A percentile compares a stretch with the other conserved stretches of the same genome.
These are phyloP conservation scores for Diadophis punctatus DNA, from an alignment of 2,113 vertebrate species.

Conservation along the genomic window DNA sequence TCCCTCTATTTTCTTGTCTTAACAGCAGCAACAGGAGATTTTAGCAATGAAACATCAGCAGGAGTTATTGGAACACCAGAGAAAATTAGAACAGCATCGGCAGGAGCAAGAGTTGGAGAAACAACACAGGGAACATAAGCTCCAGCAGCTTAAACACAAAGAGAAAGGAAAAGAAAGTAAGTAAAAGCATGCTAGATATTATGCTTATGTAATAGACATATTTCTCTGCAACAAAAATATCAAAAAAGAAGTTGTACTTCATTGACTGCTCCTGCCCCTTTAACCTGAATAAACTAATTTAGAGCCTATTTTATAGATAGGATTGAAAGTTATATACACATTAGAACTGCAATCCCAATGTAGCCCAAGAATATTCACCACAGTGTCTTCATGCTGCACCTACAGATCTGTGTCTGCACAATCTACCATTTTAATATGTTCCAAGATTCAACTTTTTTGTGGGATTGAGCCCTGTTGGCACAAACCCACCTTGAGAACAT, in stretches of 20 bases:
- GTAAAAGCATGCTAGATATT: constrained; percentile 41
- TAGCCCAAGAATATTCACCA: neutral
- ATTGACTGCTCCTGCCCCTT: neutral
- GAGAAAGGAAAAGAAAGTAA: constrained; percentile 96
- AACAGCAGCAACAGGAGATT: constrained; percentile 94
- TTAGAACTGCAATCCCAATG: neutral
- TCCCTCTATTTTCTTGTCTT: neutral
- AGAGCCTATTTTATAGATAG: neutral
- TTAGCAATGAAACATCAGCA: constrained; percentile 96
- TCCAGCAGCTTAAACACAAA: constrained; percentile 94
- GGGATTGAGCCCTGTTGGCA: neutral
- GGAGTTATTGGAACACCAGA: constrained; percentile 94
- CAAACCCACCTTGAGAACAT: neutral
- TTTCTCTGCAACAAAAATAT: neutral
- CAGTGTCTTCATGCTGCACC: neutral
- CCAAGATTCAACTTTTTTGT: neutral
- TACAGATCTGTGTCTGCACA: neutral
- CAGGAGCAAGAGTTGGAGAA: constrained; percentile 95
- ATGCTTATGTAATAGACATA: neutral
- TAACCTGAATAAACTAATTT: neutral
- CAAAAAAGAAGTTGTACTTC: neutral
- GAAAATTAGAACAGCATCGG: constrained; percentile 90
- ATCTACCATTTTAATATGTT: neutral
- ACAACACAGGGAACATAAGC: constrained; percentile 93
- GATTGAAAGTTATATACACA: neutral